A percentile compares a stretch with the other conserved stretches of the same genome.
Evolutionary conservation across 2,888 invertebrate species (phyloP).

Genomic region (Callimorpha dominula): DNA sequence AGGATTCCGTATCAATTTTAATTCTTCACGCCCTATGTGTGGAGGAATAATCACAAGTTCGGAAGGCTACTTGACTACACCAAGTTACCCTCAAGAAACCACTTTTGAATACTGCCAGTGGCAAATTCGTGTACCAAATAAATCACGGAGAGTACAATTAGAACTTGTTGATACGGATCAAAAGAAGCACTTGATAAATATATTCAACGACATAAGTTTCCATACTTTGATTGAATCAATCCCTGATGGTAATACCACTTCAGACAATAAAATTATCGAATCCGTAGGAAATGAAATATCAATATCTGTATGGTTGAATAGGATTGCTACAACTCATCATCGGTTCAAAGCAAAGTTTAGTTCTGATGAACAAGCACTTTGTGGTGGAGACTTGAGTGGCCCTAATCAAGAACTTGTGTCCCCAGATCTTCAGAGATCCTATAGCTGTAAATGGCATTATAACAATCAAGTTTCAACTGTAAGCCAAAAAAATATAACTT

Average conservation of each 20-base stretch:
- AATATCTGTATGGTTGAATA: constrained; percentile 87
- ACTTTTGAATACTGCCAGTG: constrained; percentile 71
- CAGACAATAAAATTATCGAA: constrained; percentile 67
- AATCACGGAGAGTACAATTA: constrained; percentile 76
- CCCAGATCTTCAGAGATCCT: constrained; percentile 64
- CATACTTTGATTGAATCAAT: constrained; percentile 72
- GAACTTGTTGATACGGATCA: constrained; percentile 84
- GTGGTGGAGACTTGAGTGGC: constrained; percentile 70
- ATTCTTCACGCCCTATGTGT: constrained; percentile 87
- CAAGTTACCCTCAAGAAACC: constrained; percentile 88
- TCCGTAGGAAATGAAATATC: constrained; percentile 89
- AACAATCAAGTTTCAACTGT: constrained; percentile 37
- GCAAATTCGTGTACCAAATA: constrained; percentile 70
- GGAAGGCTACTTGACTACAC: constrained; percentile 90
- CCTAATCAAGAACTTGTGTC: constrained; percentile 63
- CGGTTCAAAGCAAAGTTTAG: constrained; percentile 91
- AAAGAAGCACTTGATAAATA: constrained; percentile 60
- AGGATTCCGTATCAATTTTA: constrained; percentile 89
- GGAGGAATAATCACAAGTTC: constrained; percentile 88
- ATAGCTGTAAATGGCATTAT: constrained; percentile 74
- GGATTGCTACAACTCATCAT: constrained; percentile 84
- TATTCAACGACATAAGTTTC: constrained; percentile 87
- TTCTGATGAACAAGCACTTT: constrained; percentile 86
- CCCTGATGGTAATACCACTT: constrained; percentile 50
- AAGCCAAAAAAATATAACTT: constrained; percentile 39